Percentiles rank a stretch among this genome's conserved stretches.
These are phyloP conservation scores for Heterohyrax brucei DNA, from an alignment of 2,797 vertebrate genomes.

Conservation along the genomic window DNA sequence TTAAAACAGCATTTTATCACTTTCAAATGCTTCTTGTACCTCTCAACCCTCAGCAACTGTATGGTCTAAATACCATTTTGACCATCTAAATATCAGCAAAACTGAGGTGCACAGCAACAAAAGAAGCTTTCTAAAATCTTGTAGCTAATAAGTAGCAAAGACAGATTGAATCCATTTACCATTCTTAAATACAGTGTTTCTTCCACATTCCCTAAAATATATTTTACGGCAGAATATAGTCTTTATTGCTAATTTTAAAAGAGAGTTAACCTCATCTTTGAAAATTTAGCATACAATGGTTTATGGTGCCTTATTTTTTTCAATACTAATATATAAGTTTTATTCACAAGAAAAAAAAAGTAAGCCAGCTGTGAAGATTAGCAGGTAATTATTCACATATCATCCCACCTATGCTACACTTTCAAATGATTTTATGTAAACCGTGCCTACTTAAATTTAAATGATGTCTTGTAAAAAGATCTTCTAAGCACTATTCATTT, in stretches of 20 bases:
- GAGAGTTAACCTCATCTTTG: slow-evolving; percentile 1
- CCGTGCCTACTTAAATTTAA: slow-evolving; percentile 83
- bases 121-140: slow-evolving; percentile 23
- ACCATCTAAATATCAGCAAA: not conserved
- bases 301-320: slow-evolving; percentile 73
- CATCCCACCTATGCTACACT: slow-evolving; percentile 75
- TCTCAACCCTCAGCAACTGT: not conserved
- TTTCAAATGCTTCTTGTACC: slow-evolving; percentile 16
- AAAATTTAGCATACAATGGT: slow-evolving; percentile 63
- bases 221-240: not conserved
- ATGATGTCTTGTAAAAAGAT: slow-evolving; percentile 82
- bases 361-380: slow-evolving; percentile 69
- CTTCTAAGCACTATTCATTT: slow-evolving; percentile 86
- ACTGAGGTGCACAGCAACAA: not conserved
- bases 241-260: not conserved
- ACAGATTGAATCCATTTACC: not conserved
- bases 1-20: not conserved
- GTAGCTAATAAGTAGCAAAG: not conserved
- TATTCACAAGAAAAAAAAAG: slow-evolving; percentile 80
- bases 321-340: slow-evolving; percentile 81
- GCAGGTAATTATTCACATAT: slow-evolving; percentile 84
- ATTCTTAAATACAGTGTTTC: not conserved
- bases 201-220: slow-evolving; percentile 29
- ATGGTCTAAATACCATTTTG: not conserved
- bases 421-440: slow-evolving; percentile 87